Base-by-base conservation (phyloP, 64 coral and sea anemone species). In the Pocillopora verrucosa region DNA sequence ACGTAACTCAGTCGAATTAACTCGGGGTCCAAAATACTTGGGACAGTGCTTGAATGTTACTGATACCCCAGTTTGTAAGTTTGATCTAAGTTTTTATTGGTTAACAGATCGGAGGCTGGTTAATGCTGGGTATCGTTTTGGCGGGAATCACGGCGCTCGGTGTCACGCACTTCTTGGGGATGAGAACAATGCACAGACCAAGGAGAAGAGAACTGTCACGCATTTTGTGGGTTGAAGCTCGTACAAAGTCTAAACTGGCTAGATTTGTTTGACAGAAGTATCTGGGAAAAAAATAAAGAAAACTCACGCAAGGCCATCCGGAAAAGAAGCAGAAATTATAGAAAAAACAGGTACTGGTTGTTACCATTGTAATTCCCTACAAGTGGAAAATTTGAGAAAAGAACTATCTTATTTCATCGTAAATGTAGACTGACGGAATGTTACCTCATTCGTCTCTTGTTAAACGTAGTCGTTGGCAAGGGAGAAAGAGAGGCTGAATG, bases 51-150 rank as follows among this genome's bases (percentile, higher is more conserved):
- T 10, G 41, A 86, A 1, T 72, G 37, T 86, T 56, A 86, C 15
- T 84, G 5, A 36, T 16, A 16, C 69, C 35, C 17, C 45, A 10
- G 70, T 17, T 51, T 12, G 7, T 5, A 88, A 20, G 30, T 36
- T 22, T 73, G 41, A 51, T 51, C 41, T 7, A 51, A 51, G 41
- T 51, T 91, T 36, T 64, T 41, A 85, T 76, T 76, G 41, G 9
- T 65, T 57, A 3, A n/a, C 51, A 92, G 90, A 92, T 87, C 56
- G 90, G 90, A 5, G 90, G 90, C 15, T 92, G 90, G 90, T 72
- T 92, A 61, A 92, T 92, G 90, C 63, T 92, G 74, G 90, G 90
- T 13, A 92, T 92, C 59, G 90, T 92, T 76, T 86, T 92, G 25
- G 82, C 76, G 30, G 90, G 90, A 76, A 73, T 92, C 37, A 34